Percentiles rank a stretch among this genome's conserved stretches.
Evolutionary conservation across 2,888 invertebrate genomes (phyloP).

Genomic region (Agriopis aurantiaria): DNA sequence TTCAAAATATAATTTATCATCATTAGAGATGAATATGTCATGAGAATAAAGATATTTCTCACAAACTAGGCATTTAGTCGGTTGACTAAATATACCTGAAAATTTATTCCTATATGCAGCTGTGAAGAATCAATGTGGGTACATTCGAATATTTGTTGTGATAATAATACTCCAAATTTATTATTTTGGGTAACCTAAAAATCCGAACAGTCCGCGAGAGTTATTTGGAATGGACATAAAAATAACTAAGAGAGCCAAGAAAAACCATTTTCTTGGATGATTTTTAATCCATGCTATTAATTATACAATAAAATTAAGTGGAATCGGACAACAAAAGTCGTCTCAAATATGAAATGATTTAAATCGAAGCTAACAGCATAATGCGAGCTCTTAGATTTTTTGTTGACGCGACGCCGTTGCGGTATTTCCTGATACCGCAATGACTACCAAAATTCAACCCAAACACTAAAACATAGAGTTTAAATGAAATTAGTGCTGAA

Average conservation of each 20-base stretch:
- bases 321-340: conserved; percentile 71
- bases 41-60: conserved; percentile 45
- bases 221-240: conserved; percentile 18
- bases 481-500: conserved; percentile 45
- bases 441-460: conserved; percentile 52
- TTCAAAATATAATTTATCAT: conserved; percentile 78
- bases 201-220: conserved; percentile 4
- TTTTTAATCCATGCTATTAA: conserved; percentile 40
- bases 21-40: conserved; percentile 71
- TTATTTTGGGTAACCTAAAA: background rate
- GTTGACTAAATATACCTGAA: background rate
- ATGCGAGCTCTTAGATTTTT: conserved; percentile 81
- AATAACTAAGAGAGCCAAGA: conserved; percentile 14
- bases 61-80: conserved; percentile 40
- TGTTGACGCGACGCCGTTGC: conserved; percentile 74
- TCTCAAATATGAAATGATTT: conserved; percentile 83
- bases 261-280: conserved; percentile 34
- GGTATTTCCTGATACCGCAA: conserved; percentile 83
- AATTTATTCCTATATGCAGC: background rate
- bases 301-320: conserved; percentile 75
- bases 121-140: background rate
- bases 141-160: background rate
- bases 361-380: conserved; percentile 83
- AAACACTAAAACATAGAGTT: conserved; percentile 45
- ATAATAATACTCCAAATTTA: background rate